Evolutionary conservation across 2,797 vertebrate genomes (phyloP).

Genomic region (Lepilemur ruficaudatus): DNA sequence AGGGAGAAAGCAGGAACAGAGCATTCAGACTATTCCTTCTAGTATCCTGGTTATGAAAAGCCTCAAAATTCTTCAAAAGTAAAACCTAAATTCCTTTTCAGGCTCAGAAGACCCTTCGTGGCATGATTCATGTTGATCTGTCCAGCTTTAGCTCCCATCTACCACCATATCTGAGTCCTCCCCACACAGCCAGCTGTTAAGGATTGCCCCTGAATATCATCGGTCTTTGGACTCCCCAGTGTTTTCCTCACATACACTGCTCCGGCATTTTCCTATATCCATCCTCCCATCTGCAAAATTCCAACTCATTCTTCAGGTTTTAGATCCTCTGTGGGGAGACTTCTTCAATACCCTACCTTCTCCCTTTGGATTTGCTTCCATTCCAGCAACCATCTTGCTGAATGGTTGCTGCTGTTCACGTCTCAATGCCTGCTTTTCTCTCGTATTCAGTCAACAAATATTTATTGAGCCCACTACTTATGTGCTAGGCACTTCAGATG

Average conservation of each 20-base stretch:
- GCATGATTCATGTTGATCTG: background rate
- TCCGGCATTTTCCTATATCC: background rate
- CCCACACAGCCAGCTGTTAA: background rate
- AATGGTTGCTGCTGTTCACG: background rate
- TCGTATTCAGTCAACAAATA: background rate
- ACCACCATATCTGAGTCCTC: background rate
- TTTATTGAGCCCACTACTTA: background rate
- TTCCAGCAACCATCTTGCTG: background rate
- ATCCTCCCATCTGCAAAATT: background rate
- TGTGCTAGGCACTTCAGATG: background rate
- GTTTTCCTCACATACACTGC: background rate
- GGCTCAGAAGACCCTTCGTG: background rate
- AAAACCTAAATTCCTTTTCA: background rate
- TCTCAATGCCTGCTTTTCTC: background rate
- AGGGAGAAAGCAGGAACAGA: background rate
- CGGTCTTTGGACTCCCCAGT: too few relatives aligned
- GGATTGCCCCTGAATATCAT: background rate
- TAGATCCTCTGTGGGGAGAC: background rate
- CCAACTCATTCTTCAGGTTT: background rate
- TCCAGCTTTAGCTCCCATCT: background rate
- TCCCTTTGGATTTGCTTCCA: background rate
- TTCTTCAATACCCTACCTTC: background rate
- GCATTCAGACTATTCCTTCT: background rate
- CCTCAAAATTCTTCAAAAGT: background rate
- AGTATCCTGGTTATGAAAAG: background rate